A percentile compares a stretch with the other conserved stretches of the same genome.
Conservation (phyloP, 2,888 invertebrate genomes). For the Andrena hattorfiana region DNA sequence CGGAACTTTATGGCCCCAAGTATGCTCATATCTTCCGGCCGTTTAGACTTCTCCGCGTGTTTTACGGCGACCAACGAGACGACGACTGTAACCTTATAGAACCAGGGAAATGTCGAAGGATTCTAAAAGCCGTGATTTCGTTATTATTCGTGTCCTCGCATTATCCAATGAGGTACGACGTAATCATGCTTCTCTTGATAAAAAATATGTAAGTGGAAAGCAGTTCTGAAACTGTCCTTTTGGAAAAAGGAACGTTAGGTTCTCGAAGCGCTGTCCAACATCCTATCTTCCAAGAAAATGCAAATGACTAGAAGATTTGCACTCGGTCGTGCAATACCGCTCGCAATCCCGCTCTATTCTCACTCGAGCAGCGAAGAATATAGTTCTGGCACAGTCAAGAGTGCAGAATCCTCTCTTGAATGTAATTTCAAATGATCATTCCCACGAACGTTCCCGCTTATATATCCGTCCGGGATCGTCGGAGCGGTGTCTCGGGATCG, state of each 20-base stretch:
- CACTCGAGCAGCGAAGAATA: neutral
- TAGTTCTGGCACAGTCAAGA: neutral
- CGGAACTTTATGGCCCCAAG: conserved; percentile 10
- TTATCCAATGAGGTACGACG: neutral
- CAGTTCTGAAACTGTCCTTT: neutral
- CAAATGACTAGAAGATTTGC: conserved; percentile 10
- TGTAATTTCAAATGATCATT: conserved; percentile 16
- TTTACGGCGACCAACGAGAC: conserved; percentile 23
- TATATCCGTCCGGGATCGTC: neutral
- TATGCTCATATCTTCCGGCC: neutral
- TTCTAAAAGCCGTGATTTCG: conserved; percentile 1
- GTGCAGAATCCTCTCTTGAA: neutral
- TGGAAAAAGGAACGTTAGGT: neutral
- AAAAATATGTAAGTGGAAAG: neutral
- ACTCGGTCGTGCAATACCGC: neutral
- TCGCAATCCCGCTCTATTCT: conserved; percentile 3
- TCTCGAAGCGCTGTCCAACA: neutral
- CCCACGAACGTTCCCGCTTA: neutral
- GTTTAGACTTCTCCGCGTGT: conserved; percentile 1
- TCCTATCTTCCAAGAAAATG: conserved; percentile 6
- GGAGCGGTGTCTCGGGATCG: conserved; percentile 17
- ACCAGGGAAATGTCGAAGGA: conserved; percentile 12
- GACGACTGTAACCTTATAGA: conserved; percentile 1
- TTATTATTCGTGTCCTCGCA: neutral
- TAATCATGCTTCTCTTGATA: neutral